phyloP scores from a whole-genome alignment of 2,797 vertebrate genomes.

The Cyprinella venusta region DNA sequence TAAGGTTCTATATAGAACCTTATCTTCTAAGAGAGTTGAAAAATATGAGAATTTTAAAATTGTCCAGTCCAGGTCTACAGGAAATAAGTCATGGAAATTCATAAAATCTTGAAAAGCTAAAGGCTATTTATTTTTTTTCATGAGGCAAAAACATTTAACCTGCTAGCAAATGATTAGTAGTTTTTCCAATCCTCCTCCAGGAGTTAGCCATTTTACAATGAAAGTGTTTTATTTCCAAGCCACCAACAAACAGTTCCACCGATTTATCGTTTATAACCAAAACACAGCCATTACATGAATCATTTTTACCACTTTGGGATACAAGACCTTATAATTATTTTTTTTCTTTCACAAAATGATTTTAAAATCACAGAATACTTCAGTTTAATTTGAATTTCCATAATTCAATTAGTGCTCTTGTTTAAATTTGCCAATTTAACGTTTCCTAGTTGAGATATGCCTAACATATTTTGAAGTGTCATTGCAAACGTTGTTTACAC shows the following conservation, averaged over 20 bases:
- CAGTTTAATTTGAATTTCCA: background rate
- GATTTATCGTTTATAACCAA: background rate
- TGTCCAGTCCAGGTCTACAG: no score
- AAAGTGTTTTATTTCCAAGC: background rate
- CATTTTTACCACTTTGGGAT: background rate
- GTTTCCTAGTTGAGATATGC: background rate
- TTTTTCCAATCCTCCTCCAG: background rate
- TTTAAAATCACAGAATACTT: background rate
- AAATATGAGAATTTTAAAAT: background rate
- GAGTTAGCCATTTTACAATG: background rate
- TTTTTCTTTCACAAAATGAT: background rate
- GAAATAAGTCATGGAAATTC: background rate
- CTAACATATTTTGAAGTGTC: background rate
- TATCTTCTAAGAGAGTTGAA: no score
- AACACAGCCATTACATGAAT: background rate
- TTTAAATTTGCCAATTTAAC: background rate
- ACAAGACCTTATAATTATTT: background rate
- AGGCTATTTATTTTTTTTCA: background rate
- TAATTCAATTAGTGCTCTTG: background rate
- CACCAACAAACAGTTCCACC: background rate
- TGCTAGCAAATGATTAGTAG: background rate
- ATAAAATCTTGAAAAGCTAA: background rate
- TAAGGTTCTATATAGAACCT: no score
- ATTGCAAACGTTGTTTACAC: background rate
- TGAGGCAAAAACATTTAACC: background rate